Percentiles rank a stretch among this genome's conserved stretches.
These are phyloP conservation scores for Hemicrepidius hirtus DNA, from an alignment of 2,888 invertebrate species.

Conservation along the genomic window DNA sequence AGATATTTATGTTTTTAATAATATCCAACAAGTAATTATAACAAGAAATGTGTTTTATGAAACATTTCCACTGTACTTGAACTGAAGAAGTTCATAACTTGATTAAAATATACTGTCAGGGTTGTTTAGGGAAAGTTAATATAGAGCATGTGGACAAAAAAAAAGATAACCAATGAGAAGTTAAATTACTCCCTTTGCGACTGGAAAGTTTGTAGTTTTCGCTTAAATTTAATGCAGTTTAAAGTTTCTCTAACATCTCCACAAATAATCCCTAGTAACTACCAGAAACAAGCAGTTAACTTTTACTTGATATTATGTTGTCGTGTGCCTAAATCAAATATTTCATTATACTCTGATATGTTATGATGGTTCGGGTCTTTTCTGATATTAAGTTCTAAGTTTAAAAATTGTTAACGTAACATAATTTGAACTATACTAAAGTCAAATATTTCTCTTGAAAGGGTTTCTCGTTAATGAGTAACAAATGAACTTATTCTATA, in stretches of 20 bases:
- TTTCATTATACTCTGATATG: too few species aligned
- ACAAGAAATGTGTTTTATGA: too few species aligned
- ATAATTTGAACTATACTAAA: background rate
- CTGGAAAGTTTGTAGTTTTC: constrained; percentile 11
- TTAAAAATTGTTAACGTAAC: background rate
- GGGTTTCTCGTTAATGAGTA: constrained; percentile 11
- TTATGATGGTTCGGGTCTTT: too few species aligned
- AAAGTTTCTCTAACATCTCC: constrained; percentile 4
- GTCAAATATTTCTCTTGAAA: background rate
- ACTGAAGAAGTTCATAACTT: background rate
- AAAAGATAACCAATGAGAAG: constrained; percentile 8
- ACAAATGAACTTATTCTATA: constrained; percentile 5
- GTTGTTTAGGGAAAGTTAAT: background rate
- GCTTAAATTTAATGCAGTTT: constrained; percentile 17
- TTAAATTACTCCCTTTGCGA: constrained; percentile 5
- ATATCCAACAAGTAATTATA: too few species aligned
- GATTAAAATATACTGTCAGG: constrained; percentile 2
- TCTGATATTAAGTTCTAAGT: too few species aligned
- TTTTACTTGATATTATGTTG: background rate
- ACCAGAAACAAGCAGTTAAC: constrained; percentile 3
- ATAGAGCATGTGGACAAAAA: background rate
- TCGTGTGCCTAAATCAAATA: too few species aligned
- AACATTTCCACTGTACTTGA: background rate
- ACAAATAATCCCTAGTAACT: constrained; percentile 2
- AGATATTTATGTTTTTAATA: too few species aligned